Base-by-base conservation (phyloP, 2,888 invertebrate genomes). In the Callinectes sapidus region DNA sequence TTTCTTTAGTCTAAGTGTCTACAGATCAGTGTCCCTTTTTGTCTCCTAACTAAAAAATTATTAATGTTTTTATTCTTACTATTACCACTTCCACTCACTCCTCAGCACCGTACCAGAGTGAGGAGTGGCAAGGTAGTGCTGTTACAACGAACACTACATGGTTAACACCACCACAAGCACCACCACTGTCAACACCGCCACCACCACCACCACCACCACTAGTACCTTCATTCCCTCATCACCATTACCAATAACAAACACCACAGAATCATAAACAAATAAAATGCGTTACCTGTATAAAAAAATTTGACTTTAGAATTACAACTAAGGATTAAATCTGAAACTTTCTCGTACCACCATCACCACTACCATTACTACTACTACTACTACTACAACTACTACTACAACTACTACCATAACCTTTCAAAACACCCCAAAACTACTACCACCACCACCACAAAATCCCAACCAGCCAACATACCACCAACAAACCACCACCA, bases 401-500 rank as follows among this genome's bases (percentile, higher is more conserved):
- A n/a, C 42, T 16, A 87, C 48, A 28, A 48, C 42, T 32, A 87
- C n/a, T 48, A 42, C n/a, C n/a, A 48, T 42, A 10, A 42, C n/a
- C 42, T 28, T n/a, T 14, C 14, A 55, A 55, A 55, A 55, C 55
- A 48, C 16, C 42, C 13, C 32, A 13, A 32, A 55, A 55, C 48
- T 1, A 48, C 42, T 28, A 87, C n/a, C 35, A 35, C 81, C 2
- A 81, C 81, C 8, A 28, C 71, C 28, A 48, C 23, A 87, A 32
- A 1, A 71, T 28, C 28, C 28, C 71, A 8, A 71, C 71, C 28
- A 77, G 28, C 35, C 16, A 16, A 14, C 35, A 42, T 28, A 42
- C 42, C n/a, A 32, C 55, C 42, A 42, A 6, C 13, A 42, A 48
- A 86, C 89, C 71, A 89, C 89, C 71, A 89, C 89, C 66, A 89